Base-by-base conservation (phyloP, 30 jellyfish, hydroid and myxozoan species). In the Hydra vulgaris region DNA sequence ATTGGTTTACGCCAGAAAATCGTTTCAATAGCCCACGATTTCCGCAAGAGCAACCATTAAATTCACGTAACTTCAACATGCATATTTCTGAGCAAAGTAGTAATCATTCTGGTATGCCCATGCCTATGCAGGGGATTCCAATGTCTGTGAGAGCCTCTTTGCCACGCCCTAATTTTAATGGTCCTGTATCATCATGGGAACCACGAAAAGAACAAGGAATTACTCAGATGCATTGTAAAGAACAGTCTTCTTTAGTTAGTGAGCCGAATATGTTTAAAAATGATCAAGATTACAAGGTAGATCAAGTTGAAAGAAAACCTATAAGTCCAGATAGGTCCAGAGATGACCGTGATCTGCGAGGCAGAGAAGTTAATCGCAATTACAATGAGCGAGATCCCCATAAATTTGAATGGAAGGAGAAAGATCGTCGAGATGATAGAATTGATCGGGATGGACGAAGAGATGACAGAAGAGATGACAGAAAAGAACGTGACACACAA, bases 361-460 rank as follows among this genome's bases (percentile, higher is more conserved):
- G 68, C 0, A 27, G 85, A 21, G 70, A 75, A 26, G 53, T 18
- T 54, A 26, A n/a, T 25, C 53, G 56, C 71, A 54, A 78, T 61
- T 15, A 53, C 1, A 40, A 53, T 78, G 85, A 75, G 25, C 23
- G 87, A 66, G 72, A 70, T 15, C 7, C 4, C 84, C 72, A 70
- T 18, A 66, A 68, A 21, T 72, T 17, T 20, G 81, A 73, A 73
- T 26, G 83, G 61, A 74, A 70, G 22, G 0, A 74, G 21, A 52
- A 74, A 26, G 79, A 56, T n/a, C 27, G 79, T 26, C 85, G 85
- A 15, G 78, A 78, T 7, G 85, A 78, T 53, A 82, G 84, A 76
- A 77, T 22, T 69, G 85, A 78, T 78, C 85, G 87, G 8, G 87
- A 66, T 3, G 68, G 67, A 66, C 8, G 68, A 15, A 19, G 79